Base-by-base conservation (phyloP, 2,888 invertebrate genomes). In the Pediacus dermestoides region DNA sequence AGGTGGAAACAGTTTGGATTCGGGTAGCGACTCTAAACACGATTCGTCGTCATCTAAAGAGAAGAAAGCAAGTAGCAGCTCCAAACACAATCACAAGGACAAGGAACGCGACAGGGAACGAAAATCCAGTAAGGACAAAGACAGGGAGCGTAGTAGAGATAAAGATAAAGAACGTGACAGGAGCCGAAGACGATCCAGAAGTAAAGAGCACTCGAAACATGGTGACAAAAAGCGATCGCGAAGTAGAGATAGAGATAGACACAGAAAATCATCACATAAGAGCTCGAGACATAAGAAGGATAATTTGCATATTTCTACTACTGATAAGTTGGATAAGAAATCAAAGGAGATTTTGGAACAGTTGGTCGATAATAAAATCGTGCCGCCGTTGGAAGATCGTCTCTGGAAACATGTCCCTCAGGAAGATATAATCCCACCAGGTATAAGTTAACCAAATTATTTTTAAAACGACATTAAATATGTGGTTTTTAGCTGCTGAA, bases 401-500 rank as follows among this genome's bases (percentile, higher is more conserved):
- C 51, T 75, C 1, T 75, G 75, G 75, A 73, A 74, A 18, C 74
- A 75, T 46, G 71, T 75, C 2, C 61, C 64, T 3, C 67, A 68
- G 46, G 70, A 69, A 15, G 70, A 69, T 46, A 59, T 67, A 23
- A 42, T 65, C 2, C 13, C 13, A 28, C 65, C 66, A 43, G 61
- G 64, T 66, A 52, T 37, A 39, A 38, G 47, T 50, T 18, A 7
- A 7, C 21, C 8, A 18, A 18, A 18, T 18, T 7, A 18, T 18
- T 18, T 18, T 18, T 18, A 18, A 18, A 8, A 18, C n/a, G n/a
- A n/a, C n/a, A n/a, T n/a, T 22, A 23, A n/a, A 23, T 30, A 32
- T 25, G 8, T 33, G 7, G 11, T 4, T 4, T 25, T 33, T 9
- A 35, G 53, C 56, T 16, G 49, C 63, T 60, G 79, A 78, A 66